Evolutionary conservation across 2,113 vertebrate genomes (phyloP).

Genomic region (Colossoma macropomum): DNA sequence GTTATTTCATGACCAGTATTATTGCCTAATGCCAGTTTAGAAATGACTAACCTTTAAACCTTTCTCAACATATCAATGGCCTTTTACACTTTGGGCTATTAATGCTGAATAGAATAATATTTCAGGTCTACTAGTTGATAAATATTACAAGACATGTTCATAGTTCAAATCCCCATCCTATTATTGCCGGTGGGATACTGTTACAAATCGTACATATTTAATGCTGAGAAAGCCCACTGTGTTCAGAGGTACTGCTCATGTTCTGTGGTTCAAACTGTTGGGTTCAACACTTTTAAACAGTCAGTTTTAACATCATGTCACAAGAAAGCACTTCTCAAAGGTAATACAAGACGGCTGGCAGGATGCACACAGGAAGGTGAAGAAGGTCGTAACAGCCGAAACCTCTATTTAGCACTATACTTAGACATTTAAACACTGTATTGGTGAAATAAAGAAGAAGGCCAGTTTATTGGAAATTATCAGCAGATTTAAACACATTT

Average conservation of each 20-base stretch:
- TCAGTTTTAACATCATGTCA: slow-evolving; percentile 54
- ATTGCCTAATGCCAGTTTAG: slow-evolving; percentile 35
- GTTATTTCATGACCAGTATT: slow-evolving; percentile 25
- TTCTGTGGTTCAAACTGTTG: slow-evolving; percentile 54
- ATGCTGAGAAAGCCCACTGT: slow-evolving; percentile 55
- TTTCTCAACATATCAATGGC: slow-evolving; percentile 45
- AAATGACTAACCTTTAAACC: slow-evolving; percentile 42
- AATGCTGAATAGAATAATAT: slow-evolving; percentile 53
- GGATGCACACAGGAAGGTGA: slow-evolving; percentile 6
- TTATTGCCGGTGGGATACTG: slow-evolving; percentile 53
- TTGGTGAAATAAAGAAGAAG: neutral
- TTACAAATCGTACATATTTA: slow-evolving; percentile 62
- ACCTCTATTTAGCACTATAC: neutral
- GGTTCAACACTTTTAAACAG: slow-evolving; percentile 56
- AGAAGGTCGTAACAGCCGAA: neutral
- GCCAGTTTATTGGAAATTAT: too few species aligned
- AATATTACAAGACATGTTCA: slow-evolving; percentile 63
- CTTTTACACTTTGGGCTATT: slow-evolving; percentile 49
- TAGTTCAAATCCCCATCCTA: slow-evolving; percentile 59
- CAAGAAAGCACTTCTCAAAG: slow-evolving; percentile 48
- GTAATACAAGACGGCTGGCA: slow-evolving; percentile 40
- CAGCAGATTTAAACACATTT: neutral
- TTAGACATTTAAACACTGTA: neutral
- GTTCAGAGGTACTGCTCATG: slow-evolving; percentile 52
- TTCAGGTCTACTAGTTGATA: slow-evolving; percentile 56